Percentiles rank a stretch among this genome's conserved stretches.
Evolutionary conservation across 1,140 invertebrate genomes (phyloP).

Genomic region (Globodera rostochiensis): DNA sequence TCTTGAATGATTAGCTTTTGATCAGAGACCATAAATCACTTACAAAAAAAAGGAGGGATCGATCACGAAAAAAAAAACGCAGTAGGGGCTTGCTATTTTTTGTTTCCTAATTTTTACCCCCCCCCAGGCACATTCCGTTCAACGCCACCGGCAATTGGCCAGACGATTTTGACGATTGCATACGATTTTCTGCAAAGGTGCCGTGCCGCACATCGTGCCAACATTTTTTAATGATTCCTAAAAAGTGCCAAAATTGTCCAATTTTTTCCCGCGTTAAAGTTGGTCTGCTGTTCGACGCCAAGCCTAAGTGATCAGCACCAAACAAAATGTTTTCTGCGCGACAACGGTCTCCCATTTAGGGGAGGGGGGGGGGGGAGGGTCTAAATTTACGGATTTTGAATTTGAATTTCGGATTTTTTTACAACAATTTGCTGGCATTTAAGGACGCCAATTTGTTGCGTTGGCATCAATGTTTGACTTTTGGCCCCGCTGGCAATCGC

Average conservation of each 20-base stretch:
- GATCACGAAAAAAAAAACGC: no score
- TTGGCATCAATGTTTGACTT: constrained; percentile 44
- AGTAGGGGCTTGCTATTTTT: no score
- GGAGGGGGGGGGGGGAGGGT: no score
- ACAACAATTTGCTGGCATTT: constrained; percentile 10
- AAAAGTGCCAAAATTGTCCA: neutral
- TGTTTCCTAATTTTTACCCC: neutral
- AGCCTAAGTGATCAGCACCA: constrained; percentile 14
- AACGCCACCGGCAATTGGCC: constrained; percentile 2
- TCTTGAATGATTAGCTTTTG: no score
- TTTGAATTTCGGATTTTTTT: no score
- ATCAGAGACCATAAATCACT: no score
- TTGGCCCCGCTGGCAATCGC: constrained; percentile 33
- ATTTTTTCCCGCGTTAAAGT: neutral
- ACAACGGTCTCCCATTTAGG: neutral
- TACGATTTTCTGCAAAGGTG: neutral
- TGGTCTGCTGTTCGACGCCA: constrained; percentile 26
- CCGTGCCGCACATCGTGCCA: neutral
- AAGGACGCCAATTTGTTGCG: constrained; percentile 27
- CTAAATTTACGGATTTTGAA: no score
- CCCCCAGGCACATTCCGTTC: constrained; percentile 4
- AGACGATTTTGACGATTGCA: neutral
- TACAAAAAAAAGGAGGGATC: no score
- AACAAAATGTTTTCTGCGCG: constrained; percentile 26
- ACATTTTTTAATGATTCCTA: neutral